A percentile compares a stretch with the other conserved stretches of the same genome.
phyloP scores from a whole-genome alignment of 2,888 invertebrate species.

The Sarcophaga variegata region DNA sequence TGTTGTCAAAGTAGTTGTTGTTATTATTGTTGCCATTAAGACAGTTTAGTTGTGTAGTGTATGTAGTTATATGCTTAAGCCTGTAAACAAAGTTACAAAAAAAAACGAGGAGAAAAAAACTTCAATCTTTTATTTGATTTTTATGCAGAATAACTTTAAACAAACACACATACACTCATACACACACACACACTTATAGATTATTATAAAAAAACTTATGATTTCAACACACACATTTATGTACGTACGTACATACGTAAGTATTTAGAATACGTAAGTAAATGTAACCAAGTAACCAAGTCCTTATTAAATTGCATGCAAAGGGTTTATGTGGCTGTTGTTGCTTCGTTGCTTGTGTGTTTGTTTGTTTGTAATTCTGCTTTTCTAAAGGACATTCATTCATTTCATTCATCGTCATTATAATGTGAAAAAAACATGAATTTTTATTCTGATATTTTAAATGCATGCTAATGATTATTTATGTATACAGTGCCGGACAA shows the following conservation, averaged over 20 bases:
- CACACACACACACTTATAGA: not conserved
- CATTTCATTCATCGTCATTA: slow-evolving; percentile 29
- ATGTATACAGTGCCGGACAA: too few relatives aligned
- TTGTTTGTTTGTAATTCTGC: not conserved
- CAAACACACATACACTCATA: not conserved
- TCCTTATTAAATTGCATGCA: not conserved
- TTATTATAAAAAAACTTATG: not conserved
- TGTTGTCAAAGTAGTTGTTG: slow-evolving; percentile 20
- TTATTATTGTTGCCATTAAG: not conserved
- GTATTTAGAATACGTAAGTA: not conserved
- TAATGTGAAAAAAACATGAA: slow-evolving; percentile 22
- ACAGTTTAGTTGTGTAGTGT: not conserved
- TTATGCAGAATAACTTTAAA: slow-evolving; percentile 24
- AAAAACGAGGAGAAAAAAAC: not conserved
- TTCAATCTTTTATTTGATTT: slow-evolving; percentile 36
- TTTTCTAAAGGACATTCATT: slow-evolving; percentile 24
- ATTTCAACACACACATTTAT: not conserved
- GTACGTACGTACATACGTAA: too few relatives aligned
- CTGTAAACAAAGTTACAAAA: slow-evolving; percentile 14
- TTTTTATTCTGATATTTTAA: slow-evolving; percentile 15
- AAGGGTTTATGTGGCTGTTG: not conserved
- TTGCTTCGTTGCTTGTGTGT: not conserved
- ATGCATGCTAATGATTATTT: not conserved
- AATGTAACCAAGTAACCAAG: not conserved
- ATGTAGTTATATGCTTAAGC: slow-evolving; percentile 34